Percentiles rank a stretch among this genome's conserved stretches.
phyloP scores from a whole-genome alignment of 1,140 invertebrate species.

The Subanguina moxae region DNA sequence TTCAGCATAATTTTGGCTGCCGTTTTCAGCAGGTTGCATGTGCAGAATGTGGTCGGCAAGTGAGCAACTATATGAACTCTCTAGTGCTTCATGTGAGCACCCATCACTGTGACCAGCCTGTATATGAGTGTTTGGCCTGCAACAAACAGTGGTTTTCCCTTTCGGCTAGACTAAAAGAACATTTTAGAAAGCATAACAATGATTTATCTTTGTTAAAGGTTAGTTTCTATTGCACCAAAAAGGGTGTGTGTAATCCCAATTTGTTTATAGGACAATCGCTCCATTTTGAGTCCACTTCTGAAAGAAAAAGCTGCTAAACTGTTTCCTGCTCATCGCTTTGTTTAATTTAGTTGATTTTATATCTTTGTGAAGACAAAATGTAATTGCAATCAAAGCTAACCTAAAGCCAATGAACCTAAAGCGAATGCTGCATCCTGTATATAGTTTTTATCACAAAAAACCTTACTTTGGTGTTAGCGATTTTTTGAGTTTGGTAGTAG shows the following conservation, averaged over 20 bases:
- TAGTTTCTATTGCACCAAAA: no score
- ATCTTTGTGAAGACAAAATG: no score
- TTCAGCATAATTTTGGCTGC: not conserved
- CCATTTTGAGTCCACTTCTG: constrained; percentile 16
- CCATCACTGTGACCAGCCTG: constrained; percentile 29
- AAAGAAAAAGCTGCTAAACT: constrained; percentile 22
- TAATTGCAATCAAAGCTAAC: no score
- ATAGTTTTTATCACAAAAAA: no score
- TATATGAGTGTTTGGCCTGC: constrained; percentile 28
- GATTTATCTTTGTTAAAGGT: constrained; percentile 27
- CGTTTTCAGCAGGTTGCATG: constrained; percentile 28
- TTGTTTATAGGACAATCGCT: constrained; percentile 26
- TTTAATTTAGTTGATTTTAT: not conserved
- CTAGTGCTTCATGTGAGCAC: constrained; percentile 31
- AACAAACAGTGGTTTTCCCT: constrained; percentile 32
- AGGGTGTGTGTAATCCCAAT: no score
- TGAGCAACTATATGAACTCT: constrained; percentile 30
- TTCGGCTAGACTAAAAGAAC: constrained; percentile 28
- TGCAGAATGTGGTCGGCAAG: constrained; percentile 19
- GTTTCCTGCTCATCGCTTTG: constrained; percentile 17
- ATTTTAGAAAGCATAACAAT: constrained; percentile 23
- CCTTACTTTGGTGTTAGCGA: constrained; percentile 17
- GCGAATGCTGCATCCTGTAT: no score
- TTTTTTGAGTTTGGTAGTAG: constrained; percentile 37
- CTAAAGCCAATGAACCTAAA: no score